Base-by-base conservation (phyloP, 2,797 vertebrate genomes). In the Eleutherodactylus coqui region DNA sequence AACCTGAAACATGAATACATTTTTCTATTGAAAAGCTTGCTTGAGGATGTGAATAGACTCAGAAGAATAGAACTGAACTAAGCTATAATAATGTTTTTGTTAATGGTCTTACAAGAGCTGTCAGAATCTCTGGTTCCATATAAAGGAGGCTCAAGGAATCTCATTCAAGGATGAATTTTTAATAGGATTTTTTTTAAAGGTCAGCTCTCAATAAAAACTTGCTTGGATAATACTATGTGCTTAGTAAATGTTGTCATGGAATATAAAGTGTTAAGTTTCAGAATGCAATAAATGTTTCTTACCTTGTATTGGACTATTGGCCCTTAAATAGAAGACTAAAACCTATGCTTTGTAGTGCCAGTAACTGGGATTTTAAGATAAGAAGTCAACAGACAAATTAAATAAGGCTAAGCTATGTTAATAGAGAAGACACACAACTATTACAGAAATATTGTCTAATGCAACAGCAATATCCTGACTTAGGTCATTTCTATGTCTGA, bases 111-210 rank as follows among this genome's bases (percentile, higher is more conserved):
- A 9, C 55, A 6, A 45, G 36, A 64, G 64, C 67, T 82, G 67
- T 70, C 64, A 82, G 3, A 34, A 53, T 49, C 32, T 34, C 16
- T 27, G 34, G 32, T 55, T 82, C 36, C 41, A 49, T 60, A 64
- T 60, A 14, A 60, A 21, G 45, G 41, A 73, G n/a, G 24, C 55
- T 75, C 75, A 38, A 19, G 45, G 58, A 67, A 24, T 75, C 29
- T 77, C 49, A 27, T 47, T 29, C 24, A 7, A 51, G 13, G 17
- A 21, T 49, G 58, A 49, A 58, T 47, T 76, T 84, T 67, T 77
- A 34, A 64, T 64, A 11, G 14, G 17, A 77, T 49, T 77, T 16
- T n/a, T 60, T n/a, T 5, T 84, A 47, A 84, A 84, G 82, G 73
- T 77, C 58, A 51, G 4, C 2, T 49, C 73, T 77, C 82, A 76